These are phyloP conservation scores for Cantharis rustica DNA, from an alignment of 2,888 invertebrate species.

Conservation along the genomic window DNA sequence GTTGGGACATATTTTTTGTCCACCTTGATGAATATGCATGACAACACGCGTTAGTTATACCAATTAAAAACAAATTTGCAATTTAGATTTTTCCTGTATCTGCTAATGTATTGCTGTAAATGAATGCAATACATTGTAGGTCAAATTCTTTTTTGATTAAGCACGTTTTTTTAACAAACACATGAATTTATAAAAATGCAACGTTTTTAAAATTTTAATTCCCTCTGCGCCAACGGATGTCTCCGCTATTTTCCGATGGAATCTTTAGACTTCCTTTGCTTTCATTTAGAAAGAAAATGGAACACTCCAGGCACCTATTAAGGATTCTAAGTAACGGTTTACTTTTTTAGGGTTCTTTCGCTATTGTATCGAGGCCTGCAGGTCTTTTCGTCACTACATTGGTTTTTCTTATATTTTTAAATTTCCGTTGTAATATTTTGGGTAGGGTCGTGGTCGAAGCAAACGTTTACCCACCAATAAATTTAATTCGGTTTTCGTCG, in stretches of 20 bases:
- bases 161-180: neutral
- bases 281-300: neutral
- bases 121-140: neutral
- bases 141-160: neutral
- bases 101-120: neutral
- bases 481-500: neutral
- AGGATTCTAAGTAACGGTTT: neutral
- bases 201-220: neutral
- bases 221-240: neutral
- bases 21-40: constrained; percentile 48
- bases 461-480: neutral
- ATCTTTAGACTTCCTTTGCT: neutral
- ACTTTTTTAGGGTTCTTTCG: neutral
- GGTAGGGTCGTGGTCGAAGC: neutral
- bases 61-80: constrained; percentile 53
- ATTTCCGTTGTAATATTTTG: neutral
- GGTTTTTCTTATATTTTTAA: neutral
- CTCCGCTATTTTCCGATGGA: neutral
- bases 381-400: neutral
- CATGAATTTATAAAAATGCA: neutral
- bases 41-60: constrained; percentile 43
- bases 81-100: constrained; percentile 44
- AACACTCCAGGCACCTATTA: neutral
- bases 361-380: neutral
- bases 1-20: neutral